These are phyloP conservation scores for Hedya salicella DNA, from an alignment of 2,888 invertebrate genomes.

Conservation along the genomic window DNA sequence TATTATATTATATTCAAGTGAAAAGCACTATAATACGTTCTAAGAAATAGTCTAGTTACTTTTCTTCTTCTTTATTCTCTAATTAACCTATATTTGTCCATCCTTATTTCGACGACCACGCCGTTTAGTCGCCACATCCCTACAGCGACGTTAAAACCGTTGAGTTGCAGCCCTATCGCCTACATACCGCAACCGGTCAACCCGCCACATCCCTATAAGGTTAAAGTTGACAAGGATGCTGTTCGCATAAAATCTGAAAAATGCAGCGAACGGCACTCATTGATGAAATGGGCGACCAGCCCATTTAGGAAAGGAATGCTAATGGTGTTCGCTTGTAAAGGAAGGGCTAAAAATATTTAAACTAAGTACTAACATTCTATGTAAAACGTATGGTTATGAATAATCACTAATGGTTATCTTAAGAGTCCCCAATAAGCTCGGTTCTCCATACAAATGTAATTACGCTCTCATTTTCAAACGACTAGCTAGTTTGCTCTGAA, in stretches of 20 bases:
- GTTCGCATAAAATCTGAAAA: constrained; percentile 36
- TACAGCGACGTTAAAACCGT: neutral
- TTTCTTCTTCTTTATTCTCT: too few relatives aligned
- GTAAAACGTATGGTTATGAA: neutral
- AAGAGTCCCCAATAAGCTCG: too few relatives aligned
- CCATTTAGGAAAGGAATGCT: constrained; percentile 5
- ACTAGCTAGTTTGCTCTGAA: too few relatives aligned
- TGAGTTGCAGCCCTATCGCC: constrained; percentile 19
- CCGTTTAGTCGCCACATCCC: neutral
- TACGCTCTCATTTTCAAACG: too few relatives aligned
- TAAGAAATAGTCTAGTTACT: too few relatives aligned
- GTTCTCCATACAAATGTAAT: too few relatives aligned
- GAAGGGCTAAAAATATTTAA: neutral
- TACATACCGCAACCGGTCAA: constrained; percentile 34
- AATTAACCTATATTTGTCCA: too few relatives aligned
- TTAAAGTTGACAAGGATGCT: constrained; percentile 41
- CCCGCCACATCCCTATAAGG: constrained; percentile 35
- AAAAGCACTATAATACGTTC: too few relatives aligned
- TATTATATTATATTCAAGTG: too few relatives aligned
- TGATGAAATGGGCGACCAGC: constrained; percentile 23
- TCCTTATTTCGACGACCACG: too few relatives aligned
- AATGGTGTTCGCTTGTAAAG: neutral
- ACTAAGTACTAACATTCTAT: neutral
- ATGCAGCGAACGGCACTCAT: constrained; percentile 21
- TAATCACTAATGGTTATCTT: too few relatives aligned